phyloP scores from a whole-genome alignment of 2,888 invertebrate species.

The Heteropelma amictum region DNA sequence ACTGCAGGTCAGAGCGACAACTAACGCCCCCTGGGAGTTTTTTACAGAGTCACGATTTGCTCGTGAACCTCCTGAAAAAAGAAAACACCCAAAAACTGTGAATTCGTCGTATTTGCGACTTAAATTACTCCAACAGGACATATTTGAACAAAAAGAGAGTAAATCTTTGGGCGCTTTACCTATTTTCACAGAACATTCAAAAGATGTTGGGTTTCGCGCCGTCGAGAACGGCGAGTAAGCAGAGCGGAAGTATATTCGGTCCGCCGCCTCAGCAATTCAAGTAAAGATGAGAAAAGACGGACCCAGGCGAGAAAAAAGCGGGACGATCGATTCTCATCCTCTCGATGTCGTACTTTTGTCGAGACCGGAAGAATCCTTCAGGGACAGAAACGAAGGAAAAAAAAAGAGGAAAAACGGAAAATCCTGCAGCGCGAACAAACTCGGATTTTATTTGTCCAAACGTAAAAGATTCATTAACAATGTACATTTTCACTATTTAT shows the following conservation, averaged over 20 bases:
- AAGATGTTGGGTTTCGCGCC: slow-evolving; percentile 98
- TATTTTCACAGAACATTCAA: slow-evolving; percentile 95
- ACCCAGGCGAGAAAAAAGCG: too few relatives aligned
- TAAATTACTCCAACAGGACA: too few relatives aligned
- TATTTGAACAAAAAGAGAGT: neutral
- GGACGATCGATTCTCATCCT: neutral
- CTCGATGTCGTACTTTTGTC: neutral
- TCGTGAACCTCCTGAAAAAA: neutral
- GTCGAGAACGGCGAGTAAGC: slow-evolving; percentile 97
- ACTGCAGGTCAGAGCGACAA: too few relatives aligned
- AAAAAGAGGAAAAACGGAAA: neutral
- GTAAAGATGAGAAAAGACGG: slow-evolving; percentile 76
- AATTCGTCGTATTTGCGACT: too few relatives aligned
- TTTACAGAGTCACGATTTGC: neutral
- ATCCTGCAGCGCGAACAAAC: neutral
- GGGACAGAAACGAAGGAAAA: neutral
- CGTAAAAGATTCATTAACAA: slow-evolving; percentile 16
- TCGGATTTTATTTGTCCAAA: slow-evolving; percentile 5
- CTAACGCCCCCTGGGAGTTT: too few relatives aligned
- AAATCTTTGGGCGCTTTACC: slow-evolving; percentile 33
- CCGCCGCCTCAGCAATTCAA: slow-evolving; percentile 91
- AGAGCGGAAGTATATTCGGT: slow-evolving; percentile 92
- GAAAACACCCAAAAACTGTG: too few relatives aligned
- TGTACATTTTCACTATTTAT: neutral
- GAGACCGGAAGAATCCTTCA: neutral